Conservation (phyloP, 2,888 invertebrate genomes). For the Theodoxus fluviatilis region DNA sequence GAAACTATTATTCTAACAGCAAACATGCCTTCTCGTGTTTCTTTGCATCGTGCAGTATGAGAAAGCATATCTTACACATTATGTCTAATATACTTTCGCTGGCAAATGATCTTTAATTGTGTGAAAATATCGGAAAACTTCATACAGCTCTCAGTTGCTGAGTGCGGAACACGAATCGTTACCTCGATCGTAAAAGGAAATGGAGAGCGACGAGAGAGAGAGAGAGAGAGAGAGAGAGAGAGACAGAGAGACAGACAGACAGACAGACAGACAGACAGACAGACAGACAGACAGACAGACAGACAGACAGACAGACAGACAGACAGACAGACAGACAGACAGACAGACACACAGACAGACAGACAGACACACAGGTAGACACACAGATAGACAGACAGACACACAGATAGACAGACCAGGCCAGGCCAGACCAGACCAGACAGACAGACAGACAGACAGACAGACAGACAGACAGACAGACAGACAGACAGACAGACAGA, state of each 20-base stretch:
- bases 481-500: background rate
- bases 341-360: background rate
- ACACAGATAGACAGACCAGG: background rate
- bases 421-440: background rate
- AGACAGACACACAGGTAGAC: background rate
- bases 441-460: background rate
- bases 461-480: slow-evolving; percentile 7
- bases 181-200: too few relatives aligned
- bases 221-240: background rate
- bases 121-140: too few relatives aligned
- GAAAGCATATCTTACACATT: too few relatives aligned
- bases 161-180: too few relatives aligned
- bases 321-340: slow-evolving; percentile 1
- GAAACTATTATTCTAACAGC: too few relatives aligned
- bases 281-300: slow-evolving; percentile 14
- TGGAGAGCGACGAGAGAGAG: too few relatives aligned
- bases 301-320: slow-evolving; percentile 12
- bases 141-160: too few relatives aligned
- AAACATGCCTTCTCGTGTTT: too few relatives aligned
- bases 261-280: background rate
- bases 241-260: background rate
- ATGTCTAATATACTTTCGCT: too few relatives aligned
- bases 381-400: background rate
- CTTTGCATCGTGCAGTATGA: too few relatives aligned
- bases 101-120: too few relatives aligned